Percentiles rank a stretch among this genome's conserved stretches.
Conservation (phyloP, 35 echinoderm and acorn worm species). For the Anneissia japonica region DNA sequence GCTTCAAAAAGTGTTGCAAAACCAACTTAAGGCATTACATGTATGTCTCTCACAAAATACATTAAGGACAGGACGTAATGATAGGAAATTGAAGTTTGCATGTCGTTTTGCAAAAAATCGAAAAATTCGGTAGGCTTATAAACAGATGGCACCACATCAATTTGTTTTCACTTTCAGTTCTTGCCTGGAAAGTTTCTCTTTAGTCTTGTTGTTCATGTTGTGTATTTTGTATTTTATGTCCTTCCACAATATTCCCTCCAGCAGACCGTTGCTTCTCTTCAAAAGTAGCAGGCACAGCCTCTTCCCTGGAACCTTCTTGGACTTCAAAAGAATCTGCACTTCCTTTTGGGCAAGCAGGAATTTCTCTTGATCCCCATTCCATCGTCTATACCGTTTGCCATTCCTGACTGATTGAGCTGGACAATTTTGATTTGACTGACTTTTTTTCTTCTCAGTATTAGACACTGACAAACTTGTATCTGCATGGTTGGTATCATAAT, state of each 20-base stretch:
- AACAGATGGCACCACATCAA: too few relatives aligned
- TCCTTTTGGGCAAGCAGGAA: conserved; percentile 2
- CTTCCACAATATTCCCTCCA: not conserved
- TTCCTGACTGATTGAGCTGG: too few relatives aligned
- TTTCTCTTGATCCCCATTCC: not conserved
- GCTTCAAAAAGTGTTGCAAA: too few relatives aligned
- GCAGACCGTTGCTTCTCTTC: conserved; percentile 6
- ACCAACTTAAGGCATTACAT: too few relatives aligned
- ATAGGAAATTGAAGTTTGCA: too few relatives aligned
- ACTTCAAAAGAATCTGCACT: not conserved
- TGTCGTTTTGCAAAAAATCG: too few relatives aligned
- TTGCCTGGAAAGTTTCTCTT: not conserved
- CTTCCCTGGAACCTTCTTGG: conserved; percentile 1
- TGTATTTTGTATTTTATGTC: conserved; percentile 45
- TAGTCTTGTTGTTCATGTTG: conserved; percentile 11
- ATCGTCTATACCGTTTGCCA: not conserved
- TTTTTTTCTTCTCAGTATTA: not conserved
- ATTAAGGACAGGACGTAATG: too few relatives aligned
- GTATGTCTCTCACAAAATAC: too few relatives aligned
- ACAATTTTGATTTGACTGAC: too few relatives aligned
- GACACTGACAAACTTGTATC: not conserved
- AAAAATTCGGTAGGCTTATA: too few relatives aligned
- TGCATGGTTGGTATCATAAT: not conserved
- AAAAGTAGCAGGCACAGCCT: not conserved
- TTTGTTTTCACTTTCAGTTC: too few relatives aligned